These are phyloP conservation scores for Leucoraja erinaceus DNA, from an alignment of 2,113 vertebrate species.

Conservation along the genomic window DNA sequence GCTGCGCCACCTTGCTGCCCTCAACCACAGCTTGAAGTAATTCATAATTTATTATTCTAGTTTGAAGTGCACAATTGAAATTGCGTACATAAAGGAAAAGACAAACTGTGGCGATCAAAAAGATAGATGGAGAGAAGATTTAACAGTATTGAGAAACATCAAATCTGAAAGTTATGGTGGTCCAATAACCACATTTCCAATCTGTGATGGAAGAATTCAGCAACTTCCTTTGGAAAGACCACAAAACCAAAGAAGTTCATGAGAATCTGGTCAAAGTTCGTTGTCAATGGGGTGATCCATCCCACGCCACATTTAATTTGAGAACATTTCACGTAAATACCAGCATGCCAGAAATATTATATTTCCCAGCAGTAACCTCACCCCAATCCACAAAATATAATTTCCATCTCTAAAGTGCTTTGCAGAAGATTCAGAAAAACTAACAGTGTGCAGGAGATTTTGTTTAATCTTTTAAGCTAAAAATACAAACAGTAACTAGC, in stretches of 20 bases:
- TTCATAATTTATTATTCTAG: neutral
- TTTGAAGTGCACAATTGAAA: neutral
- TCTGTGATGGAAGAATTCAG: neutral
- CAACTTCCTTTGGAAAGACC: neutral
- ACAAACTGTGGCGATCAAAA: neutral
- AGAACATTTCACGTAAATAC: neutral
- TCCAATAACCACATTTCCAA: neutral
- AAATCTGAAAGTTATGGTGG: neutral
- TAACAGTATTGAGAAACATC: neutral
- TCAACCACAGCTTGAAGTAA: neutral
- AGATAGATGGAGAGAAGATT: neutral
- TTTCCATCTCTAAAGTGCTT: neutral
- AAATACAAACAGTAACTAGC: neutral
- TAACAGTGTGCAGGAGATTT: neutral
- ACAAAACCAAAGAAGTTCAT: neutral
- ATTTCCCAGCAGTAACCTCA: neutral
- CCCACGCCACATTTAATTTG: neutral
- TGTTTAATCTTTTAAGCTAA: neutral
- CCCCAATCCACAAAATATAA: neutral
- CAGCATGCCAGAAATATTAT: neutral
- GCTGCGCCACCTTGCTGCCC: too few relatives aligned
- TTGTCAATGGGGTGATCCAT: neutral
- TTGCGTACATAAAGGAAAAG: neutral
- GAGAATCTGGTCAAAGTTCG: neutral
- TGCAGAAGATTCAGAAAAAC: neutral